Conservation (phyloP, 2,113 vertebrate genomes). For the Lophotis ruficrista region DNA sequence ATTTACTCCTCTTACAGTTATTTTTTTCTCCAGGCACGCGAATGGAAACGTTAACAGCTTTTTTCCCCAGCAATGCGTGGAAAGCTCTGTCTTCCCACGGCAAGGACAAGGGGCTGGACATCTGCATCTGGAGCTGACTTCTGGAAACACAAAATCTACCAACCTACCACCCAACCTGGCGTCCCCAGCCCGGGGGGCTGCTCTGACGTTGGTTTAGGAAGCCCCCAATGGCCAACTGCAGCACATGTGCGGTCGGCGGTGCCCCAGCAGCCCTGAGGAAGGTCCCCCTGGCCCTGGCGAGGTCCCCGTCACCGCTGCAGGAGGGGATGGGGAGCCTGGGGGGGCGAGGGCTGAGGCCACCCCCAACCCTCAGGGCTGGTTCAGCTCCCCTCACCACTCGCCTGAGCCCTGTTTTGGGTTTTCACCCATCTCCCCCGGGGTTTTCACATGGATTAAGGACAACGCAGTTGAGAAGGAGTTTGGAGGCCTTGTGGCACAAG, state of each 20-base stretch:
- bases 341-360: neutral
- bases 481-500: neutral
- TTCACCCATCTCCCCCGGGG: fast-evolving
- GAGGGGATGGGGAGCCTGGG: neutral
- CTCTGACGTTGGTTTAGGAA: neutral
- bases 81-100: neutral
- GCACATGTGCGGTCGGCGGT: neutral
- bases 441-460: neutral
- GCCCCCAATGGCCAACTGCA: neutral
- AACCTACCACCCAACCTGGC: neutral
- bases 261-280: neutral
- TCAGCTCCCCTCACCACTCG: neutral
- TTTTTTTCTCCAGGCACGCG: neutral
- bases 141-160: neutral
- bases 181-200: fast-evolving
- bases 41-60: neutral
- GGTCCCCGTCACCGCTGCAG: neutral
- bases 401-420: neutral
- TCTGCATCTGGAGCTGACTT: neutral
- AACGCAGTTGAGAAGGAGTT: neutral
- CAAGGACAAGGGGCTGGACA: neutral
- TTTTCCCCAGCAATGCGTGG: neutral
- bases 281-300: fast-evolving
- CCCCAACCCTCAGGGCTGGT: neutral
- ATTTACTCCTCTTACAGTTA: neutral